These are phyloP conservation scores for Linurgus olivaceus DNA, from an alignment of 2,797 vertebrate genomes.

Conservation along the genomic window DNA sequence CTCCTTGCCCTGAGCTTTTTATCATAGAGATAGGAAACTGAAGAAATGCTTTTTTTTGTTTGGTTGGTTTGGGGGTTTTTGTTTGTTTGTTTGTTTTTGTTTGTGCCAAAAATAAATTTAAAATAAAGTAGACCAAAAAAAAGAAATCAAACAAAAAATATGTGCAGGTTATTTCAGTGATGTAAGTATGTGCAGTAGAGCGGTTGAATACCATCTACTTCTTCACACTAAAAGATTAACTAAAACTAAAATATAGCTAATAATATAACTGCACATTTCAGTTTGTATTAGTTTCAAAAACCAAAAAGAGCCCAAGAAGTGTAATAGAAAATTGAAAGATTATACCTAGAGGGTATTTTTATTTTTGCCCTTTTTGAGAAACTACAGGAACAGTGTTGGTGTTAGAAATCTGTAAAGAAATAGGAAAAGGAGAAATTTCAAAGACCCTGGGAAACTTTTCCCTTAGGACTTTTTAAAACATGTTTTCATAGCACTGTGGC, in stretches of 20 bases:
- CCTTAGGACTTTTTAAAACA: conserved; percentile 68
- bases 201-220: conserved; percentile 1
- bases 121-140: not conserved
- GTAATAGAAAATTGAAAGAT: conserved; percentile 73
- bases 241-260: conserved; percentile 65
- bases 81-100: not conserved
- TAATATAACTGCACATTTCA: conserved; percentile 59
- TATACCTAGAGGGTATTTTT: conserved; percentile 78
- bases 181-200: not conserved
- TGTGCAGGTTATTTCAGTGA: not conserved
- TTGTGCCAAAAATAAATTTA: not conserved
- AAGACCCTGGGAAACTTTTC: conserved; percentile 75
- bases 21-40: not conserved
- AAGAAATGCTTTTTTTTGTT: not conserved
- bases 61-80: not conserved
- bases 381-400: conserved; percentile 64
- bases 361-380: conserved; percentile 74
- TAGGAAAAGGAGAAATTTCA: conserved; percentile 73
- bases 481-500: conserved; percentile 58
- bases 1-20: not conserved
- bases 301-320: conserved; percentile 59
- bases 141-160: not conserved
- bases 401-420: conserved; percentile 76
- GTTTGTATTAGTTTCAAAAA: conserved; percentile 71
- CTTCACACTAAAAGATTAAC: conserved; percentile 45